phyloP scores from a whole-genome alignment of 2,113 vertebrate genomes.

The Onychorhynchus coronatus region DNA sequence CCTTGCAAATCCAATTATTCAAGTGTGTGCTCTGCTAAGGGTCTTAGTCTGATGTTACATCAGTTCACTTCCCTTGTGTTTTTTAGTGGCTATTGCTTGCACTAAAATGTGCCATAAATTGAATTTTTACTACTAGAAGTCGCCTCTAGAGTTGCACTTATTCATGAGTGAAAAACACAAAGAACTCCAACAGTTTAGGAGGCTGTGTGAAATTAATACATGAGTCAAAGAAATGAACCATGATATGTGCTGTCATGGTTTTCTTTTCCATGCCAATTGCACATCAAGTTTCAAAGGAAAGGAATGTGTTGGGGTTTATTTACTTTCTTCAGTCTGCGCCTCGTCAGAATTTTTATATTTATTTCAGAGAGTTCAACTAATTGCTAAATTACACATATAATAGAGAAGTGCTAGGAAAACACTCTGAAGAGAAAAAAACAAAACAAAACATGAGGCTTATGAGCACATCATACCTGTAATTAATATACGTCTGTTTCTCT shows the following conservation, averaged over 20 bases:
- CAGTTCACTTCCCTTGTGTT: not conserved
- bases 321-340: not conserved
- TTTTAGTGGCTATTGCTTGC: not conserved
- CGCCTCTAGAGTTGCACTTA: not conserved
- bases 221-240: not conserved
- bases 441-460: not conserved
- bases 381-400: not conserved
- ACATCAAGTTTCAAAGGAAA: not conserved
- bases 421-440: not conserved
- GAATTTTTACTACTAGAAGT: not conserved
- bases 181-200: not conserved
- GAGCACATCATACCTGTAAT: not conserved
- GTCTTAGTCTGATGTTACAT: not conserved
- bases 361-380: not conserved
- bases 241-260: not conserved
- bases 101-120: not conserved
- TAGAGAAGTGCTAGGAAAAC: not conserved
- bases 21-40: not conserved
- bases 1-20: not conserved
- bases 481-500: not conserved
- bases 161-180: not conserved
- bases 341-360: not conserved
- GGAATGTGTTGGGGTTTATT: not conserved
- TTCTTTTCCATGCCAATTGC: not conserved
- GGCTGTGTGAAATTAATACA: not conserved